Evolutionary conservation across 2,888 invertebrate species (phyloP).

Genomic region (Pseudococcus longispinus): DNA sequence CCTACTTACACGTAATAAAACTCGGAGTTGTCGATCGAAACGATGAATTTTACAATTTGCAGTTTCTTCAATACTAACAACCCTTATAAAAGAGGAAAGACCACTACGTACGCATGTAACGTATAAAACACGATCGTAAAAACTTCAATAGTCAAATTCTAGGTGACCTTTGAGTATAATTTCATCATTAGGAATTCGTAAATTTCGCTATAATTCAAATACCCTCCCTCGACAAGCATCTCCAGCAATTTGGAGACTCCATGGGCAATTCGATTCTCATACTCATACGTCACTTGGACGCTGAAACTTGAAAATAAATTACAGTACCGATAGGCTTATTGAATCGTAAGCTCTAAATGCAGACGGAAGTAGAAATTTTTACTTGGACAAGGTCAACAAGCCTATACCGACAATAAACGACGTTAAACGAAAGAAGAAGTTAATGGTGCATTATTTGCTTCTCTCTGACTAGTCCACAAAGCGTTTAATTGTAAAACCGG

Average conservation of each 20-base stretch:
- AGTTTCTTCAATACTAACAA: too few relatives aligned
- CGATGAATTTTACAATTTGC: too few relatives aligned
- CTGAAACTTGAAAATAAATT: background rate
- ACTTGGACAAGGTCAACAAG: constrained; percentile 44
- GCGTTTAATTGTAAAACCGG: constrained; percentile 18
- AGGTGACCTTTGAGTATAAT: too few relatives aligned
- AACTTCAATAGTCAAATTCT: too few relatives aligned
- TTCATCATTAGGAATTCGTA: too few relatives aligned
- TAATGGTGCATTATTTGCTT: constrained; percentile 30
- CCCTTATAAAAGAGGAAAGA: too few relatives aligned
- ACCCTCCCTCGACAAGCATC: background rate
- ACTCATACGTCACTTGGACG: too few relatives aligned
- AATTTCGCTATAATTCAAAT: too few relatives aligned
- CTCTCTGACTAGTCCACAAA: background rate
- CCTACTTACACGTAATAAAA: background rate
- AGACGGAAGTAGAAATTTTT: constrained; percentile 7
- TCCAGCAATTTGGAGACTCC: background rate
- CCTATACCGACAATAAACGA: background rate
- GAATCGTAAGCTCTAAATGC: background rate
- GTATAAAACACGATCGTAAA: too few relatives aligned
- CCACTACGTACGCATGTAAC: too few relatives aligned
- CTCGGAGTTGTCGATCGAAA: background rate
- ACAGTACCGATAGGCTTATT: background rate
- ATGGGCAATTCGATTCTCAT: too few relatives aligned
- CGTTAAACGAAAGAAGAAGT: constrained; percentile 10